Evolutionary conservation across 2,113 vertebrate species (phyloP).

Genomic region (Podiceps cristatus): DNA sequence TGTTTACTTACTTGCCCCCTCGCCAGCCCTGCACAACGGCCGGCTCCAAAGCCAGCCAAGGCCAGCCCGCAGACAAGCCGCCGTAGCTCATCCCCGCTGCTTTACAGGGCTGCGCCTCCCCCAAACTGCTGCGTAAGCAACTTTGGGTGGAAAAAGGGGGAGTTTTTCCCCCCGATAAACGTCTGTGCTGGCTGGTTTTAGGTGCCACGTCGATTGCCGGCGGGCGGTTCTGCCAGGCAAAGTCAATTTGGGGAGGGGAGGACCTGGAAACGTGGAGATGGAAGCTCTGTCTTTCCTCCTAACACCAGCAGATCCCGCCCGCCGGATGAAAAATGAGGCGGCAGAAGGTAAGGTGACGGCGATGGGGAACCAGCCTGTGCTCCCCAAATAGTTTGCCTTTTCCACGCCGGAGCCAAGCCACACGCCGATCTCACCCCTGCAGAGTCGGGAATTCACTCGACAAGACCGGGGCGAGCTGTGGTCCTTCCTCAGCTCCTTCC

Average conservation of each 20-base stretch:
- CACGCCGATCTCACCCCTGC: too few relatives aligned
- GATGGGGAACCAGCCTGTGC: background rate
- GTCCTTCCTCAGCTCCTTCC: background rate
- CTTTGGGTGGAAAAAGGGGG: background rate
- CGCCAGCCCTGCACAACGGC: too few relatives aligned
- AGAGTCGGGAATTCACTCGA: background rate
- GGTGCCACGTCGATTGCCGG: accelerated
- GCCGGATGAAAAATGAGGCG: accelerated
- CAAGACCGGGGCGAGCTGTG: accelerated
- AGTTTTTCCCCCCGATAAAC: background rate
- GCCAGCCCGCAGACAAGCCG: background rate
- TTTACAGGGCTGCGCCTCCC: background rate
- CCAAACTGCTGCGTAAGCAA: accelerated
- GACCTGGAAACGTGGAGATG: background rate
- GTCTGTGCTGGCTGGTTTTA: background rate
- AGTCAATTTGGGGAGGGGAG: background rate
- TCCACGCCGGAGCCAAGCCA: background rate
- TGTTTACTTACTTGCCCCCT: background rate
- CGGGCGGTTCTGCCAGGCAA: background rate
- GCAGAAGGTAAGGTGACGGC: too few relatives aligned
- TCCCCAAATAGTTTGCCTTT: background rate
- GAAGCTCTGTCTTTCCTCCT: background rate
- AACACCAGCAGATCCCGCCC: background rate
- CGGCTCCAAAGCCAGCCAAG: background rate
- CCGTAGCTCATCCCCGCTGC: background rate